These are phyloP conservation scores for Typhlomys cinereus DNA, from an alignment of 2,113 vertebrate species.

Conservation along the genomic window DNA sequence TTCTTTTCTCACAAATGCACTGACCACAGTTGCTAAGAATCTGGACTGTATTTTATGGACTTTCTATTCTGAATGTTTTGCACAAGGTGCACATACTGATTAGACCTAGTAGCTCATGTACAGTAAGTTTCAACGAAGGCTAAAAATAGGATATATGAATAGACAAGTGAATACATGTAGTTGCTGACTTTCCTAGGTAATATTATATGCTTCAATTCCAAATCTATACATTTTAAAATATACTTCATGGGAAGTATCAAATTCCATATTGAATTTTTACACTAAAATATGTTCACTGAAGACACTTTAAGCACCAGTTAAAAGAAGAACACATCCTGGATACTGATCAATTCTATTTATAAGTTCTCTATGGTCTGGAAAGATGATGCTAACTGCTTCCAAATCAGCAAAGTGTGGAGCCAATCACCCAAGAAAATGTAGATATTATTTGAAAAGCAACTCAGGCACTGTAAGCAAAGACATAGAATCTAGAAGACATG, in stretches of 20 bases:
- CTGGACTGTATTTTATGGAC: background rate
- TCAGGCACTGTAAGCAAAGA: slow-evolving; percentile 18
- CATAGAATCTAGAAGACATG: background rate
- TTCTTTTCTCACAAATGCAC: background rate
- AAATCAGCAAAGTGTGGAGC: background rate
- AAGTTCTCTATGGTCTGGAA: slow-evolving; percentile 16
- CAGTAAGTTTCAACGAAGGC: background rate
- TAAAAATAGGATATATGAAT: background rate
- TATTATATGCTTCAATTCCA: background rate
- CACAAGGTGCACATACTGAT: background rate
- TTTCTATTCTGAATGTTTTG: background rate
- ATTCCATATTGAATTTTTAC: slow-evolving; percentile 14
- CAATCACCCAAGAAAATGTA: background rate
- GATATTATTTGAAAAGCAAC: background rate
- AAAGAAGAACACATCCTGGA: slow-evolving; percentile 25
- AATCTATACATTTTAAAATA: slow-evolving; percentile 1
- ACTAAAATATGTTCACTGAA: slow-evolving; percentile 30
- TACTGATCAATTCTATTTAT: slow-evolving; percentile 33
- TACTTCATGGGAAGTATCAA: background rate
- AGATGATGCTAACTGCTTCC: slow-evolving; percentile 20
- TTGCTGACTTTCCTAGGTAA: background rate
- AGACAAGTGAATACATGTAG: background rate
- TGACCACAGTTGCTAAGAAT: background rate
- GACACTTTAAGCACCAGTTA: background rate
- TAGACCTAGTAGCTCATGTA: background rate